These are phyloP conservation scores for Cosmorhoe ocellata DNA, from an alignment of 2,888 invertebrate genomes.

Conservation along the genomic window DNA sequence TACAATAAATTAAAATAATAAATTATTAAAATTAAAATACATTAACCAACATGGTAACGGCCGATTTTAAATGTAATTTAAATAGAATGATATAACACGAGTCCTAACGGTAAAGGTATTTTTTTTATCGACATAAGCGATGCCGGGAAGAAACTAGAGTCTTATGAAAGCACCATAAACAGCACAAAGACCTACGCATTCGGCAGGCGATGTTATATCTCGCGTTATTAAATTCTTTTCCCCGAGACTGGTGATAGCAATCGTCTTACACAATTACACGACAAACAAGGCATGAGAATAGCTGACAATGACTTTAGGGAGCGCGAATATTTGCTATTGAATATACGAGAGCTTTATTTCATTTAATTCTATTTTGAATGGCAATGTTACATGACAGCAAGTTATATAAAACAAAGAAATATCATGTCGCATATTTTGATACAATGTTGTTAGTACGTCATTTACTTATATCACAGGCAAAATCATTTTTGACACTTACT, in stretches of 20 bases:
- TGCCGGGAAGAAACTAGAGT: background rate
- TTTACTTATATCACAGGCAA: too few relatives aligned
- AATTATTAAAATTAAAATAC: too few relatives aligned
- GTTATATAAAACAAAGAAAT: too few relatives aligned
- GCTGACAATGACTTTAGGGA: conserved; percentile 68
- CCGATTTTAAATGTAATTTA: too few relatives aligned
- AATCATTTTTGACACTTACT: too few relatives aligned
- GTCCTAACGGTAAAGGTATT: too few relatives aligned
- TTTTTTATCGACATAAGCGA: too few relatives aligned
- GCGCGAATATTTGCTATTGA: conserved; percentile 61
- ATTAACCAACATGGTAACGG: too few relatives aligned
- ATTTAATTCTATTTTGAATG: conserved; percentile 55
- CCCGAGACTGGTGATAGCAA: conserved; percentile 67
- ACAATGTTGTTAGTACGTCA: too few relatives aligned
- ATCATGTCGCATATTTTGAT: background rate
- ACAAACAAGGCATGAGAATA: conserved; percentile 70
- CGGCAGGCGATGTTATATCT: conserved; percentile 53
- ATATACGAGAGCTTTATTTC: conserved; percentile 65
- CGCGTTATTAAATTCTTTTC: conserved; percentile 78
- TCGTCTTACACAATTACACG: conserved; percentile 77
- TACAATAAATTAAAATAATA: too few relatives aligned
- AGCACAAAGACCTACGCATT: conserved; percentile 36
- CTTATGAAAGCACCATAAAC: conserved; percentile 20
- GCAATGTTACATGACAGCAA: conserved; percentile 1
- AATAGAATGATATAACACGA: too few relatives aligned